Evolutionary conservation across 2,113 vertebrate genomes (phyloP), one percentile per base, ranked within the genome.

Genomic region (Progne subis): DNA sequence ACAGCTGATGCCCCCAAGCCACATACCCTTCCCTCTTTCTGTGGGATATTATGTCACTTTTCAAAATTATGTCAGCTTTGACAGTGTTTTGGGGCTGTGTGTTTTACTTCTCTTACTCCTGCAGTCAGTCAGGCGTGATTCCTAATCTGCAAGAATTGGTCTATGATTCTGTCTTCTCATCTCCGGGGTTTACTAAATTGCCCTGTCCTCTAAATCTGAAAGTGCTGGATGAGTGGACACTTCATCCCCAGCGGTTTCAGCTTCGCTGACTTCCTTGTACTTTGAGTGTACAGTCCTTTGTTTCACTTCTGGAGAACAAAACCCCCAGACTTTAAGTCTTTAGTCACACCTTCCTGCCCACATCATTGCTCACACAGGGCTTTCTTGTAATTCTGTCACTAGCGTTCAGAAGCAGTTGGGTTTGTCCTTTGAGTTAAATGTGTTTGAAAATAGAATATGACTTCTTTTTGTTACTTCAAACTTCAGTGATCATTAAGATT

Each of bases 81-180:
- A 70, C 34, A 74, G 56, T 59, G 68, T 59, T 86, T 50, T 65
- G 53, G 32, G 87, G 69, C 47, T 82, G 18, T 65, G 39, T 52
- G 39, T 57, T 88, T 92, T 84, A 70, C n/a, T 91, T 56, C 78
- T 81, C 60, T 75, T 75, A 72, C 77, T 94, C 81, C 72, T 94
- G 74, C 65, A 91, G 69, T 86, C 89, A 82, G 77, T 75, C 90
- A 96, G 65, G 87, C 91, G 68, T 84, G 87, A 88, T 55, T 78
- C 69, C 49, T 86, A 50, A 82, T 75, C 90, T 84, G 44, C 52
- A 32, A 50, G 34, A 81, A 85, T 67, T 94, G 0, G 0, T 70
- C 68, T 74, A 9, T 61, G 47, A 81, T 63, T 89, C 77, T 83
- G 56, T 68, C 69, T 70, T 92, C 60, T 91, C 50, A 67, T 86